phyloP scores from a whole-genome alignment of 2,797 vertebrate species.

The Chloroceryle inda region DNA sequence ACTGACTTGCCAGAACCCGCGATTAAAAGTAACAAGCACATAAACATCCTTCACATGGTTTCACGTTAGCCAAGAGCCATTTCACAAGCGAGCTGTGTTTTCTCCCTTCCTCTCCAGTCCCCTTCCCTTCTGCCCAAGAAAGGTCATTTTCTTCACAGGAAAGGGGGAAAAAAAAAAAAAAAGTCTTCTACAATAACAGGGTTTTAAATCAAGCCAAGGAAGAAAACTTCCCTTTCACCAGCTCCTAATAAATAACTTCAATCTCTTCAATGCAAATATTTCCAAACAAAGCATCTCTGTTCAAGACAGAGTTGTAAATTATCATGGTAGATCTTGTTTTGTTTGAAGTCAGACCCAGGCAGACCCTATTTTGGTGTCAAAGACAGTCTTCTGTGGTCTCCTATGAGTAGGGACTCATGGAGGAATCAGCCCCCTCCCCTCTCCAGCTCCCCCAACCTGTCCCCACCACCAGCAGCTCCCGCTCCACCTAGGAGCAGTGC shows the following conservation, averaged over 20 bases:
- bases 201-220: constrained; percentile 32
- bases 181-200: background rate
- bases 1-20: constrained; percentile 22
- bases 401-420: accelerated
- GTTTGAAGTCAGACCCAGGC: background rate
- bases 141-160: constrained; percentile 61
- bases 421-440: background rate
- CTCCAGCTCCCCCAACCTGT: background rate
- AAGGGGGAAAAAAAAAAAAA: background rate
- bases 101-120: background rate
- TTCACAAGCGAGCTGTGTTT: background rate
- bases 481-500: background rate
- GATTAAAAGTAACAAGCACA: constrained; percentile 40
- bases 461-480: background rate
- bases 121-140: constrained; percentile 49
- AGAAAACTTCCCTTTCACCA: constrained; percentile 41
- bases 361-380: background rate
- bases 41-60: constrained; percentile 45
- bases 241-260: constrained; percentile 55
- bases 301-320: background rate
- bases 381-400: background rate
- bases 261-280: constrained; percentile 29
- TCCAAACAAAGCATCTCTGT: constrained; percentile 7
- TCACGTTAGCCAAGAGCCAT: constrained; percentile 21
- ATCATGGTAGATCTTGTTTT: background rate